These are phyloP conservation scores for Parauchenoglanis punctatus DNA, from an alignment of 2,797 vertebrate genomes.

Conservation along the genomic window DNA sequence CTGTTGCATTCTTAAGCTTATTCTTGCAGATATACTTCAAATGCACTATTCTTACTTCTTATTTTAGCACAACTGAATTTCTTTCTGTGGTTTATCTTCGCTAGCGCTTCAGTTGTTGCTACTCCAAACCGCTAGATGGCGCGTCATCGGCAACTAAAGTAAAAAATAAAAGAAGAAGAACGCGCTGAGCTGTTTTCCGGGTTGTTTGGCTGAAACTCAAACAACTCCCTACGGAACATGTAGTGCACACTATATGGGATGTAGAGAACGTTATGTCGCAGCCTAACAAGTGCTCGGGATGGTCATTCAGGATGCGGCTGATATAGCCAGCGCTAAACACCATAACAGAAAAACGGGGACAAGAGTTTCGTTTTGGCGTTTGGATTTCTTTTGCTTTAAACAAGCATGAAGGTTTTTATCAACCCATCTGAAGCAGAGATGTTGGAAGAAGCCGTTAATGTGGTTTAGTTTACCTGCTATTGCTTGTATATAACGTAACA, in stretches of 20 bases:
- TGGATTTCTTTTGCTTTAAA: not conserved
- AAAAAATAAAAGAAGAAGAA: not conserved
- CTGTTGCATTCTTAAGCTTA: not conserved
- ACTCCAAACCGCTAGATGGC: constrained; percentile 14
- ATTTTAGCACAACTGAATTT: not conserved
- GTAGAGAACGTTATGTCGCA: not conserved
- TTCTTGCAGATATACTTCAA: not conserved
- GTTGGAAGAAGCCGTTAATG: not conserved
- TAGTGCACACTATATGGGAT: not conserved
- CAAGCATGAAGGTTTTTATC: not conserved
- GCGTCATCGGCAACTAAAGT: not conserved
- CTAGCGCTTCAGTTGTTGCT: no score
- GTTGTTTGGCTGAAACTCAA: not conserved
- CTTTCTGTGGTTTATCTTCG: not conserved
- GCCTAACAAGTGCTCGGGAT: not conserved
- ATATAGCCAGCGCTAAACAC: not conserved
- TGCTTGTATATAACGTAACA: not conserved
- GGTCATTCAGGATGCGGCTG: not conserved
- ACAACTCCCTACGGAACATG: not conserved
- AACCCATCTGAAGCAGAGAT: not conserved
- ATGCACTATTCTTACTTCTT: not conserved
- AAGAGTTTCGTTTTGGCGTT: not conserved
- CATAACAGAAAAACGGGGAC: not conserved
- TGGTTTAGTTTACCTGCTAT: not conserved
- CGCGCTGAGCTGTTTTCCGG: not conserved